These are phyloP conservation scores for Aethes cnicana DNA, from an alignment of 2,888 invertebrate species.

Conservation along the genomic window DNA sequence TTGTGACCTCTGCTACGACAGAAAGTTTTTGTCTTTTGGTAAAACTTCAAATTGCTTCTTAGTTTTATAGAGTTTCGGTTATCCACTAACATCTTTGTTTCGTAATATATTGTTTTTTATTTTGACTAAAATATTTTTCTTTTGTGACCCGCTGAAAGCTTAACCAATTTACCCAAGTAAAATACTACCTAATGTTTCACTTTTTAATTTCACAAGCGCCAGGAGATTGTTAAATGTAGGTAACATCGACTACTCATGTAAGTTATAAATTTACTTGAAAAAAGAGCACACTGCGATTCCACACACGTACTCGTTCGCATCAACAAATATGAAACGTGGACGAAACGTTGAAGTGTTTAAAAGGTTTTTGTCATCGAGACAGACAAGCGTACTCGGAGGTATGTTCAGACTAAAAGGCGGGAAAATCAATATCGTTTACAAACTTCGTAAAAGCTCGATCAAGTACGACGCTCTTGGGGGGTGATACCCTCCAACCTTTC, in stretches of 20 bases:
- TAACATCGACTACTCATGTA: no score
- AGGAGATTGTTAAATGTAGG: no score
- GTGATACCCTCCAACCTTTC: conserved; percentile 52
- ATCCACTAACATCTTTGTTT: no score
- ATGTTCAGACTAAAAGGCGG: conserved; percentile 24
- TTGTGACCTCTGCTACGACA: conserved; percentile 50
- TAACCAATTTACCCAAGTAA: no score
- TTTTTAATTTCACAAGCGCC: no score
- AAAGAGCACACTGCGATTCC: no score
- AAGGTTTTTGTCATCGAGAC: conserved; percentile 32
- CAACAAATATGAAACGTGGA: conserved; percentile 8
- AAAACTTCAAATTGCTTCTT: conserved; percentile 41
- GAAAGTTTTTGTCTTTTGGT: conserved; percentile 43
- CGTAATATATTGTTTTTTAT: no score
- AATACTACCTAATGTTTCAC: no score
- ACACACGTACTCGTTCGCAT: conserved; percentile 5
- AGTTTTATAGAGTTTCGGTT: no score
- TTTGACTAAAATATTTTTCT: no score
- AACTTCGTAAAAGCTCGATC: conserved; percentile 52
- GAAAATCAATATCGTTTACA: conserved; percentile 56
- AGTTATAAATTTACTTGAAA: no score
- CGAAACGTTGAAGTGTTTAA: conserved; percentile 31
- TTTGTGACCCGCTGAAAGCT: not conserved
- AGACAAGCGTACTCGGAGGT: conserved; percentile 24
- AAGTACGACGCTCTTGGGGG: conserved; percentile 51